Evolutionary conservation across 2,888 invertebrate genomes (phyloP).

Genomic region (Norana najaformis): DNA sequence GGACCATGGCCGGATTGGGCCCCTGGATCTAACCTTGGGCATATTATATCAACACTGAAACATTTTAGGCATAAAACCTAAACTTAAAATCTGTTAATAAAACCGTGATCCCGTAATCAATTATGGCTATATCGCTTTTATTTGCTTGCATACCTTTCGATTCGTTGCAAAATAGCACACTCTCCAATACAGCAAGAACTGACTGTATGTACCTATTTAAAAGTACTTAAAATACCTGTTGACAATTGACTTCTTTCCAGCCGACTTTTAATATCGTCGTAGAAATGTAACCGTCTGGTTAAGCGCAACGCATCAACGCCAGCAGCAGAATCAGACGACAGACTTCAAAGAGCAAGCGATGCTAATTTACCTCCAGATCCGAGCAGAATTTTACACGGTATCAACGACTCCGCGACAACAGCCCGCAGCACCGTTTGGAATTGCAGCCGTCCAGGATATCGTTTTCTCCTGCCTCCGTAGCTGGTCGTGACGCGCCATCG

Average conservation of each 20-base stretch:
- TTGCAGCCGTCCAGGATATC: conserved; percentile 1
- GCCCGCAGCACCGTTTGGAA: not conserved
- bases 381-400: not conserved
- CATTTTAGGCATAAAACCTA: no score
- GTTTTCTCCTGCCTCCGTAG: not conserved
- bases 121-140: no score
- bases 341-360: not conserved
- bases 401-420: not conserved
- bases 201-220: not conserved
- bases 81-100: no score
- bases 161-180: not conserved
- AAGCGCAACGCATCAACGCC: not conserved
- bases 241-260: not conserved
- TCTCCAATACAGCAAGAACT: not conserved
- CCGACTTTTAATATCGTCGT: not conserved
- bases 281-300: not conserved
- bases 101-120: no score
- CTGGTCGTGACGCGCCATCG: not conserved
- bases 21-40: no score
- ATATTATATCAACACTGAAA: no score
- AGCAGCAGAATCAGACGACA: not conserved
- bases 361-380: not conserved
- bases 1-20: no score
- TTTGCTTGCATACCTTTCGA: no score
- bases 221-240: not conserved